phyloP scores from a whole-genome alignment of 2,888 invertebrate genomes.

The Hyppa rectilinea region DNA sequence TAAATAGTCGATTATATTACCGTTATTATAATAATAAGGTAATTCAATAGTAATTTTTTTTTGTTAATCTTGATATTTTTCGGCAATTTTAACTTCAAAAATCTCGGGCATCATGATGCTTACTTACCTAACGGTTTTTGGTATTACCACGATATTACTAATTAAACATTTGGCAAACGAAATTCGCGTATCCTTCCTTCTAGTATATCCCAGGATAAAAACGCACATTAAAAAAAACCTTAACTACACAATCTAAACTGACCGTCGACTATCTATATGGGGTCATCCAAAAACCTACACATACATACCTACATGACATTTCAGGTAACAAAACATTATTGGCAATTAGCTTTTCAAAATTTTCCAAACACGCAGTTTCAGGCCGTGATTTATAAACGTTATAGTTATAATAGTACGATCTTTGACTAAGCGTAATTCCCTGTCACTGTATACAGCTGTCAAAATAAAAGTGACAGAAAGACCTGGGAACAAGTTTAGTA shows the following conservation, averaged over 20 bases:
- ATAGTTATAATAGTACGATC: background rate
- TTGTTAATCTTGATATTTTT: background rate
- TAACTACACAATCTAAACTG: no score
- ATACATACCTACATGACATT: background rate
- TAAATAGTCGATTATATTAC: slow-evolving; percentile 23
- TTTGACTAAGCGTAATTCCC: background rate
- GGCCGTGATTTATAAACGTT: background rate
- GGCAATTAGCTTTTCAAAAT: background rate
- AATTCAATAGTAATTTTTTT: no score
- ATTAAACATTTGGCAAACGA: background rate
- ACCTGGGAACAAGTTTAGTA: background rate
- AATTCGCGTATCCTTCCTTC: background rate
- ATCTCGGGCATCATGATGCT: no score
- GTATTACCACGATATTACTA: background rate
- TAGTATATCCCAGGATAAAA: background rate
- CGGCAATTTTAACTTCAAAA: no score
- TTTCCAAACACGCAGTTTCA: background rate
- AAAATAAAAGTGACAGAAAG: background rate
- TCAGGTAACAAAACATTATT: background rate
- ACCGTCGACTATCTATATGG: background rate
- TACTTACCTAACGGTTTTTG: background rate
- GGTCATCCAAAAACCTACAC: background rate
- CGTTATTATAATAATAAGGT: no score
- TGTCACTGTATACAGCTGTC: background rate
- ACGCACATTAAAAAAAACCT: no score